Conservation (phyloP, 2,113 vertebrate species). For the Caranx ignobilis region DNA sequence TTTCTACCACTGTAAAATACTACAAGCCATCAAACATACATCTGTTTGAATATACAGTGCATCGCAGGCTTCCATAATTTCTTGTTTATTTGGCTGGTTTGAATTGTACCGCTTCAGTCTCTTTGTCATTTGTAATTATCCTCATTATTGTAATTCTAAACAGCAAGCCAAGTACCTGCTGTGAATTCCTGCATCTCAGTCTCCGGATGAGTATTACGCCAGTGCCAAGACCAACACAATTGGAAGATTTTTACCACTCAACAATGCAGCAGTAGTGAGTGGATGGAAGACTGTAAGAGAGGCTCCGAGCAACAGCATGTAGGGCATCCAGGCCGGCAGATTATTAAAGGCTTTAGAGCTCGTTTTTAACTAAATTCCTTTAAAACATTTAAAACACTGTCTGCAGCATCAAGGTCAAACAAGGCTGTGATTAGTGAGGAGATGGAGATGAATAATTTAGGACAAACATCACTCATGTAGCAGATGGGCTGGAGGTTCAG, state of each 20-base stretch:
- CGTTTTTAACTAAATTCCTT: conserved; percentile 34
- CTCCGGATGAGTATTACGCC: conserved; percentile 31
- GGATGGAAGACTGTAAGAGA: conserved; percentile 15
- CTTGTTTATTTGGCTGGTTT: not conserved
- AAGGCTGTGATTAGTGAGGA: conserved; percentile 14
- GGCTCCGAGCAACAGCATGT: conserved; percentile 27
- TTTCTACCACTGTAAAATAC: conserved; percentile 4
- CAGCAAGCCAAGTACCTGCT: conserved; percentile 41
- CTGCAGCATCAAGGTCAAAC: conserved; percentile 35
- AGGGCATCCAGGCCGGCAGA: conserved; percentile 28
- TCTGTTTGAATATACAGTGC: conserved; percentile 1
- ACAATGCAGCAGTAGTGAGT: not conserved
- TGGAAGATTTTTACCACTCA: conserved; percentile 39
- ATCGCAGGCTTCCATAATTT: not conserved
- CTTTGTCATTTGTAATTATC: conserved; percentile 39
- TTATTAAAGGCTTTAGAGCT: conserved; percentile 44
- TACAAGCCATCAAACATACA: conserved; percentile 19
- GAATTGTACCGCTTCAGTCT: conserved; percentile 12
- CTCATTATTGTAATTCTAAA: conserved; percentile 37
- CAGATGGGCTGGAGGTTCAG: not conserved
- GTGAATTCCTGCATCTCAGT: conserved; percentile 32
- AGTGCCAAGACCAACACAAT: conserved; percentile 39
- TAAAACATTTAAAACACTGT: conserved; percentile 34
- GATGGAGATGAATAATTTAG: conserved; percentile 23
- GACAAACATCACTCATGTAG: conserved; percentile 4